These are phyloP conservation scores for Pomatostomus ruficeps DNA, from an alignment of 2,113 vertebrate genomes.

Conservation along the genomic window DNA sequence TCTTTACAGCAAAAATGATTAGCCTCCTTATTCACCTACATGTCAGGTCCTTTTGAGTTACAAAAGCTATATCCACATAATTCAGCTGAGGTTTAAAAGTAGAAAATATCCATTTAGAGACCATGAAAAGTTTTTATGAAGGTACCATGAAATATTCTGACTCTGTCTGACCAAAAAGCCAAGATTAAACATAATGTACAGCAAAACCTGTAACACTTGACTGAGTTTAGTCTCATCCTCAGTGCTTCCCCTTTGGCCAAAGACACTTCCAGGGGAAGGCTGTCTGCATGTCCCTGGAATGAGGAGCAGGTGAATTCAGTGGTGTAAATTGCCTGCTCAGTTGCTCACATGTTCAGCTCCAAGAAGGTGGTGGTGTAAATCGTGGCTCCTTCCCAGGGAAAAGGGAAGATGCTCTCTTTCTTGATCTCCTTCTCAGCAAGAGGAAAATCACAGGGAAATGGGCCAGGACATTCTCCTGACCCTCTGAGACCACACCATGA, in stretches of 20 bases:
- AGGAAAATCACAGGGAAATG: not conserved
- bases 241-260: not conserved
- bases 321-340: fast-evolving
- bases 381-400: not conserved
- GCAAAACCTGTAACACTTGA: not conserved
- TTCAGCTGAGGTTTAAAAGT: not conserved
- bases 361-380: not conserved
- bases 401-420: not conserved
- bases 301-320: not conserved
- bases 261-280: not conserved
- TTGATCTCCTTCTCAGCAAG: not conserved
- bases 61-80: not conserved
- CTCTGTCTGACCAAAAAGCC: not conserved
- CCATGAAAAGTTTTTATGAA: not conserved
- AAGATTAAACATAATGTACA: not conserved
- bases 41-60: not conserved
- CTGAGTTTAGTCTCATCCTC: not conserved
- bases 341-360: not conserved
- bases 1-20: slow-evolving; percentile 7
- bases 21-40: not conserved
- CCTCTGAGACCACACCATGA: not conserved
- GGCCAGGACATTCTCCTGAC: not conserved
- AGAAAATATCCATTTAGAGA: not conserved
- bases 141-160: not conserved
- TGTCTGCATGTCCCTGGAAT: not conserved